Evolutionary conservation across 2,113 vertebrate genomes (phyloP), one percentile per base, ranked within the genome.

Genomic region (Microtus richardsoni): DNA sequence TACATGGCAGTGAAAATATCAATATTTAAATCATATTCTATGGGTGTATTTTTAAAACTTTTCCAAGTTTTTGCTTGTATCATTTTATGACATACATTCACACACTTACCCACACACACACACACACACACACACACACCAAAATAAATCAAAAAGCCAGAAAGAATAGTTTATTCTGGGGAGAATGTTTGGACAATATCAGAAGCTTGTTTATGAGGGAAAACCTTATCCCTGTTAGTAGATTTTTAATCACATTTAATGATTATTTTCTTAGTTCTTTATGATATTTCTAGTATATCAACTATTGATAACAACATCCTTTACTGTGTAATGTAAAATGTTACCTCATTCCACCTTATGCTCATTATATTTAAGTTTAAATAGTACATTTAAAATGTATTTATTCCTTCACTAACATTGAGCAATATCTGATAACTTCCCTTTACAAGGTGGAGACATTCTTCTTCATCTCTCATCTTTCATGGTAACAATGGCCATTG

Each of bases 11-110:
- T 49, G 14, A 78, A 95, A 78, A 0, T 22, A 94, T 78, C 54
- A 60, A 6, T 64, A 14, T 66, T 91, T 95, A 89, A 91, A 6
- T 74, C 77, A 49, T 17, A 60, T 36, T 95, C n/a, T 94, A 22
- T 70, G 44, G 75, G 21, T 58, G 68, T 60, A 83, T 95, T 70
- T 87, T 87, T 73, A 41, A 87, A n/a, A 71, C 21, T 92, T 68
- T 77, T 74, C 21, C 0, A 64, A n/a, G 47, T 92, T 85, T 89
- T 93, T 68, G 13, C 39, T 71, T 94, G 3, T 80, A n/a, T 93
- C 47, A 70, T 84, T 70, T 64, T 93, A 54, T 4, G 86, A 21
- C 17, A 33, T 58, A 36, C 14, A 66, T 2, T 49, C 11, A 78
- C 30, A 79, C 41, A 75, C 41, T 41, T 33, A 70, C 66, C 36